These are phyloP conservation scores for Agrotis exclamationis DNA, from an alignment of 2,888 invertebrate genomes.

Conservation along the genomic window DNA sequence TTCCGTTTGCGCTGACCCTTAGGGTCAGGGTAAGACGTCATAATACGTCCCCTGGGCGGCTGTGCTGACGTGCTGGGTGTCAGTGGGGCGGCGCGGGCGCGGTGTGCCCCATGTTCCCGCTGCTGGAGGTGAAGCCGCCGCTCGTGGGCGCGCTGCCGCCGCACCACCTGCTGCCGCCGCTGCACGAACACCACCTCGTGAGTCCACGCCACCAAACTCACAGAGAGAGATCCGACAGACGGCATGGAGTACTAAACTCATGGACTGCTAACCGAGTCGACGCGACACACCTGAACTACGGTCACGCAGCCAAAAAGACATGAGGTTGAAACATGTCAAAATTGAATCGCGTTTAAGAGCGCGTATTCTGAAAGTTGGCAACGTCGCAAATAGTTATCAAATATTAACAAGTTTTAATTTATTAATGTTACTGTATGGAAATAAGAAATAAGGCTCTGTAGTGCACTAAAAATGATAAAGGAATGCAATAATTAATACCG, in stretches of 20 bases:
- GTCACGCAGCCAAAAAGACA: background rate
- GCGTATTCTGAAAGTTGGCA: too few species aligned
- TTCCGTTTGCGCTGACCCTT: too few species aligned
- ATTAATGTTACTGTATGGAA: too few species aligned
- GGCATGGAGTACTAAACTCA: background rate
- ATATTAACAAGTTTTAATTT: too few species aligned
- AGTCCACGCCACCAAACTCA: slow-evolving; percentile 70
- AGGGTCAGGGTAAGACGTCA: too few species aligned
- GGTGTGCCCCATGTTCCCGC: slow-evolving; percentile 89
- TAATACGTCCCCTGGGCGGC: too few species aligned
- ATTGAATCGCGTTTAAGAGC: too few species aligned
- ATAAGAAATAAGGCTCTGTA: too few species aligned
- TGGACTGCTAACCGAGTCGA: slow-evolving; percentile 18
- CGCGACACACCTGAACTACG: background rate
- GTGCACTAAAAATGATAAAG: too few species aligned
- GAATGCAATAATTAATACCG: too few species aligned
- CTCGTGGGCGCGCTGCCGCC: slow-evolving; percentile 89
- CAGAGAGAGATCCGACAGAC: slow-evolving; percentile 14
- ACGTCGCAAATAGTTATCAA: too few species aligned
- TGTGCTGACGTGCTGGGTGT: background rate
- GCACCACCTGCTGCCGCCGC: slow-evolving; percentile 91
- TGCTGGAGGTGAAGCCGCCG: slow-evolving; percentile 90
- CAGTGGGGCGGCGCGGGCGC: slow-evolving; percentile 74
- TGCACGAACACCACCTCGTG: slow-evolving; percentile 93
- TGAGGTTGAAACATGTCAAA: background rate